Conservation (phyloP, 2,113 vertebrate species). For the Labeo rohita region DNA sequence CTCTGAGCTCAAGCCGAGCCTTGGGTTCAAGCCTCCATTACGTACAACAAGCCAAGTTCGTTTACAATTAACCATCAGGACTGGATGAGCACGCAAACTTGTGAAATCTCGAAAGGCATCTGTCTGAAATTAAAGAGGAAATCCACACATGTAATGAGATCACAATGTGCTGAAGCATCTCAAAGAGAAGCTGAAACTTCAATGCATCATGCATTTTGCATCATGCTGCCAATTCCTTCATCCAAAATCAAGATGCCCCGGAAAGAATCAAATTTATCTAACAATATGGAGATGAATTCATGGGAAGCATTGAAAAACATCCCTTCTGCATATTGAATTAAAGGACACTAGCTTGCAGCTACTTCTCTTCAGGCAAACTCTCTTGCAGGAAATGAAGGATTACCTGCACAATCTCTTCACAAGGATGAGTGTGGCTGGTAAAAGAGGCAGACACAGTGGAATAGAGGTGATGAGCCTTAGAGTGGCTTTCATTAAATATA, state of each 20-base stretch:
- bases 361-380: neutral
- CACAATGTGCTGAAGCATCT: neutral
- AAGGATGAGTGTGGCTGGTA: neutral
- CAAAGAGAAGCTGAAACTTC: neutral
- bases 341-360: slow-evolving; percentile 2
- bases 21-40: no score
- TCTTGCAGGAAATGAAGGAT: slow-evolving; percentile 24
- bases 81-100: no score
- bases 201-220: neutral
- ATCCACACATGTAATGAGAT: neutral
- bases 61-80: no score
- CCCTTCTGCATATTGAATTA: neutral
- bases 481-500: neutral
- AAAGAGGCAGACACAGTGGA: neutral
- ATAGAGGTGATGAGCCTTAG: neutral
- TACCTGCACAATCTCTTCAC: neutral
- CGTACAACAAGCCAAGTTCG: no score
- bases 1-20: no score
- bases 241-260: neutral
- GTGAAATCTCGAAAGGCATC: neutral
- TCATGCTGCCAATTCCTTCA: slow-evolving; percentile 22
- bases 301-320: neutral
- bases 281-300: slow-evolving; percentile 6
- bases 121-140: neutral
- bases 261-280: neutral